A percentile compares a stretch with the other conserved stretches of the same genome.
Evolutionary conservation across 1,140 invertebrate genomes (phyloP).

Genomic region (Babylonia areolata): DNA sequence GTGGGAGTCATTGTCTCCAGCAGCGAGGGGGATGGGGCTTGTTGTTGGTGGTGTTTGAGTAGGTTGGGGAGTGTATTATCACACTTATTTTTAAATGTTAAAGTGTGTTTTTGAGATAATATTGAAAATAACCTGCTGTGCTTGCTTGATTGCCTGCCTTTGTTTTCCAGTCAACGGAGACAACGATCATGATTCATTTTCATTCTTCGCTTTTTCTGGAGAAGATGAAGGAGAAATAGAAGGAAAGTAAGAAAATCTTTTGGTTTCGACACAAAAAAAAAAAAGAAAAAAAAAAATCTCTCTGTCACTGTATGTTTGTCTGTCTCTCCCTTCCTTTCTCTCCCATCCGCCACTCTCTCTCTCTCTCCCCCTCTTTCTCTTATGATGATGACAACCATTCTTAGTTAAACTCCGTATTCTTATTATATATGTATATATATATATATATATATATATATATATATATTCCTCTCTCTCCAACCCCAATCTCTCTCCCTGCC

Average conservation of each 20-base stretch:
- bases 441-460: too few relatives aligned
- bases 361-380: neutral
- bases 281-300: too few relatives aligned
- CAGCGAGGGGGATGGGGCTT: too few relatives aligned
- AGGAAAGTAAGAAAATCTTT: neutral
- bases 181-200: neutral
- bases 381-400: neutral
- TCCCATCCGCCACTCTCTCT: too few relatives aligned
- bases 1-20: too few relatives aligned
- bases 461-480: too few relatives aligned
- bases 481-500: too few relatives aligned
- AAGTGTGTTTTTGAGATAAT: neutral
- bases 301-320: too few relatives aligned
- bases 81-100: neutral
- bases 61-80: neutral
- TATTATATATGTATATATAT: too few relatives aligned
- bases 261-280: too few relatives aligned
- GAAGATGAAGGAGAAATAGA: neutral
- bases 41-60: neutral
- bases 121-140: neutral
- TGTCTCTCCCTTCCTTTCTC: too few relatives aligned
- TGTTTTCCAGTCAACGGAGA: neutral
- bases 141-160: neutral
- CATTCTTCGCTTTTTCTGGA: neutral
- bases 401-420: neutral